A percentile compares a stretch with the other conserved stretches of the same genome.
Conservation (phyloP, 2,797 vertebrate species). For the Brachymystax lenok region DNA sequence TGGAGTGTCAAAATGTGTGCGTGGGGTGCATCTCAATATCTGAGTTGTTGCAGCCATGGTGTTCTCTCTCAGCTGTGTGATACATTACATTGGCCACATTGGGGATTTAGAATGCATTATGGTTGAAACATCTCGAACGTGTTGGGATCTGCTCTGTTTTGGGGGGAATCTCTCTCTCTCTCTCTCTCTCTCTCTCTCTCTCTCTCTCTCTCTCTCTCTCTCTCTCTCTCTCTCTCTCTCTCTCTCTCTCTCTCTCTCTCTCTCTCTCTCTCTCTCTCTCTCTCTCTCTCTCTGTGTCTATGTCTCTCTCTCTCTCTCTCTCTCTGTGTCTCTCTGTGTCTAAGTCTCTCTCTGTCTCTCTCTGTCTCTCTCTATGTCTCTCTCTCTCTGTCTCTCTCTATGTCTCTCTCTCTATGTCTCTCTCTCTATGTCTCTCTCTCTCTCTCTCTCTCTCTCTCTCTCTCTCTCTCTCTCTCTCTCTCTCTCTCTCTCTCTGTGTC, state of each 20-base stretch:
- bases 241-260: no score
- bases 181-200: neutral
- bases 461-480: neutral
- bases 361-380: neutral
- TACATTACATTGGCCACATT: neutral
- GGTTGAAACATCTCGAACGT: neutral
- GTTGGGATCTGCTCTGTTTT: neutral
- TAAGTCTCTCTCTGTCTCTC: no score
- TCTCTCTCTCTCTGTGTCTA: neutral
- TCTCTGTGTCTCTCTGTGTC: no score
- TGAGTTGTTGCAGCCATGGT: slow-evolving; percentile 43
- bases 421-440: neutral
- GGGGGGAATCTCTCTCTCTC: neutral
- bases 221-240: neutral
- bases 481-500: neutral
- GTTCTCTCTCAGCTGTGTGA: neutral
- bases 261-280: neutral
- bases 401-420: neutral
- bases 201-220: neutral
- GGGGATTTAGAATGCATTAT: neutral
- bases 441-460: neutral
- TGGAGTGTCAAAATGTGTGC: slow-evolving; percentile 53
- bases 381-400: neutral
- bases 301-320: neutral
- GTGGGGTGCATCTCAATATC: slow-evolving; percentile 70